A percentile compares a stretch with the other conserved stretches of the same genome.
These are phyloP conservation scores for Ctenosaura bakeri DNA, from an alignment of 2,797 vertebrate species.

Conservation along the genomic window DNA sequence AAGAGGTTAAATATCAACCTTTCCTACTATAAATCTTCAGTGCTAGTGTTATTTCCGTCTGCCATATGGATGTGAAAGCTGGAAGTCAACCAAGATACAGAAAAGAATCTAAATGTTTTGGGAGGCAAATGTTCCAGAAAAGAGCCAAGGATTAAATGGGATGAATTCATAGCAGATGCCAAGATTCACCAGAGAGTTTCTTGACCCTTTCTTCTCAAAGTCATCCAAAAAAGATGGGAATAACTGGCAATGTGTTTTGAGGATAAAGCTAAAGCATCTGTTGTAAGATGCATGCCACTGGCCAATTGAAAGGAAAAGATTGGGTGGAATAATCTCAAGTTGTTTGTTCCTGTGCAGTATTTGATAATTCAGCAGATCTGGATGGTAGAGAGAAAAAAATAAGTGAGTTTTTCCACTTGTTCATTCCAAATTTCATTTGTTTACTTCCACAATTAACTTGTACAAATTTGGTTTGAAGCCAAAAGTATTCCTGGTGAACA, in stretches of 20 bases:
- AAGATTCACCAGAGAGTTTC: constrained; percentile 24
- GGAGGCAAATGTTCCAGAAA: constrained; percentile 23
- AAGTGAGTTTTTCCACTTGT: neutral
- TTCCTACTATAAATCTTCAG: neutral
- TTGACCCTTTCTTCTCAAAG: constrained; percentile 31
- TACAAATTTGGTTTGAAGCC: neutral
- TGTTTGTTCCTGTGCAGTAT: neutral
- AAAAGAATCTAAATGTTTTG: constrained; percentile 28
- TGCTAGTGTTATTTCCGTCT: constrained; percentile 6
- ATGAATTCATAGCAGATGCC: constrained; percentile 38
- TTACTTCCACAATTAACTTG: neutral
- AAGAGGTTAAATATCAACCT: constrained; percentile 22
- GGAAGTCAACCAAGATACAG: constrained; percentile 21
- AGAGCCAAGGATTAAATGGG: constrained; percentile 24
- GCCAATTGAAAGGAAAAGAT: neutral
- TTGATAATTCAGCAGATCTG: neutral
- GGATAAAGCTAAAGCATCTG: constrained; percentile 2
- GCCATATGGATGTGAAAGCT: constrained; percentile 21
- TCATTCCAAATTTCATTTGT: neutral
- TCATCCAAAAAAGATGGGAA: constrained; percentile 26
- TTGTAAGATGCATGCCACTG: neutral
- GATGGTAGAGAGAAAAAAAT: neutral
- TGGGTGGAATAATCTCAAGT: neutral
- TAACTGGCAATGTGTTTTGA: constrained; percentile 10
- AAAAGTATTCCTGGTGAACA: neutral